Percentiles rank a stretch among this genome's conserved stretches.
Evolutionary conservation across 2,888 invertebrate species (phyloP).

Genomic region (Carcina quercana): DNA sequence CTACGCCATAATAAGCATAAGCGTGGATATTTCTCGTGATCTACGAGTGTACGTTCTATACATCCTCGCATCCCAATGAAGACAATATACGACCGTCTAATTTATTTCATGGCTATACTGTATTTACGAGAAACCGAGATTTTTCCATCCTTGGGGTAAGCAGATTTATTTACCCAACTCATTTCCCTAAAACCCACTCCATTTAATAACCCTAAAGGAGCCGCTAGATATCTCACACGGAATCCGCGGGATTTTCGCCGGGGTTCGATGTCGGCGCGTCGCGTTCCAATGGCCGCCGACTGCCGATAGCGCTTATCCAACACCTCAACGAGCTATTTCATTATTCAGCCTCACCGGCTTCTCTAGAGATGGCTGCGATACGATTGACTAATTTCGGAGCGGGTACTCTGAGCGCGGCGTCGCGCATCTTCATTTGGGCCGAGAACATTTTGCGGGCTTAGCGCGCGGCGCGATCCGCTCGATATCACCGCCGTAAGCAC

Average conservation of each 20-base stretch:
- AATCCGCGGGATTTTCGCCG: slow-evolving; percentile 61
- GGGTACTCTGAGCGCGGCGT: slow-evolving; percentile 39
- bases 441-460: slow-evolving; percentile 56
- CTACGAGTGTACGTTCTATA: no score
- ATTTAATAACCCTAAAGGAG: slow-evolving; percentile 68
- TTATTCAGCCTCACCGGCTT: slow-evolving; percentile 59
- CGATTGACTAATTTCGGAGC: slow-evolving; percentile 67
- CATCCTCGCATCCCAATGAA: slow-evolving; percentile 38
- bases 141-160: slow-evolving; percentile 40
- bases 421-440: slow-evolving; percentile 55
- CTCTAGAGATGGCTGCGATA: slow-evolving; percentile 55
- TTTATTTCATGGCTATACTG: slow-evolving; percentile 55
- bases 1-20: slow-evolving; percentile 38
- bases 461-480: slow-evolving; percentile 38
- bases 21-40: slow-evolving; percentile 36
- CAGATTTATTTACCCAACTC: slow-evolving; percentile 56
- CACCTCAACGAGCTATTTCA: slow-evolving; percentile 64
- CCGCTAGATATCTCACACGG: slow-evolving; percentile 61
- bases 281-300: slow-evolving; percentile 40
- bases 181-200: slow-evolving; percentile 70
- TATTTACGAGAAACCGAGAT: slow-evolving; percentile 54
- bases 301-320: slow-evolving; percentile 50
- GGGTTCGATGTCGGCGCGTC: slow-evolving; percentile 35
- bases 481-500: slow-evolving; percentile 55
- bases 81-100: slow-evolving; percentile 55